These are phyloP conservation scores for Anas bahamensis DNA, from an alignment of 2,797 vertebrate species.

Conservation along the genomic window DNA sequence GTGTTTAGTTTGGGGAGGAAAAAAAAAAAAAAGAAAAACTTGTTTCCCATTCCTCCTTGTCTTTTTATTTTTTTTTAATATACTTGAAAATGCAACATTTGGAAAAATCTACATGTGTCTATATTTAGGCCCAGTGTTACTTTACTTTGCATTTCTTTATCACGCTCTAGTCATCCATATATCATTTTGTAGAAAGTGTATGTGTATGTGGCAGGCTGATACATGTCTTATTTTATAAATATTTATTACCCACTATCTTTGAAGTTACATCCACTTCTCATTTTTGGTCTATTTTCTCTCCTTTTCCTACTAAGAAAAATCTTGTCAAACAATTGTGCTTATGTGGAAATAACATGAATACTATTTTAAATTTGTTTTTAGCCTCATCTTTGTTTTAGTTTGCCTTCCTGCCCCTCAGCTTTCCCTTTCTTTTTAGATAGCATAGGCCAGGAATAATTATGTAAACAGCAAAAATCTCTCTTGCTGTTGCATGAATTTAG, in stretches of 20 bases:
- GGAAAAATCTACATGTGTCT: slow-evolving; percentile 38
- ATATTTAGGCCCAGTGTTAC: slow-evolving; percentile 57
- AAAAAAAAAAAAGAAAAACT: background rate
- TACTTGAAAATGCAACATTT: slow-evolving; percentile 57
- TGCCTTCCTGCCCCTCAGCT: background rate
- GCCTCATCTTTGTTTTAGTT: slow-evolving; percentile 58
- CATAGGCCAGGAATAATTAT: slow-evolving; percentile 44
- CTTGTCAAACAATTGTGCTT: slow-evolving; percentile 47
- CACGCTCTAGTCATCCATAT: slow-evolving; percentile 59
- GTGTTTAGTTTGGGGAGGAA: background rate
- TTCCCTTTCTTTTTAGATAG: slow-evolving; percentile 1
- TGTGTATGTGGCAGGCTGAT: slow-evolving; percentile 70
- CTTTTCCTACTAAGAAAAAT: slow-evolving; percentile 24
- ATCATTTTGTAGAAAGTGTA: slow-evolving; percentile 57
- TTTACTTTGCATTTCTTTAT: slow-evolving; percentile 72
- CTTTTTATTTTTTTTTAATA: background rate
- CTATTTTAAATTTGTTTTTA: slow-evolving; percentile 31
- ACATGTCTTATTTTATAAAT: slow-evolving; percentile 78
- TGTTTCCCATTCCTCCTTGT: background rate
- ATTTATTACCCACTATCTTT: slow-evolving; percentile 77
- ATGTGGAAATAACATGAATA: slow-evolving; percentile 14
- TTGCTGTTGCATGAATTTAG: background rate
- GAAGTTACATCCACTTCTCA: slow-evolving; percentile 59
- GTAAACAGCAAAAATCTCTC: background rate
- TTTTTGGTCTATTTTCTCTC: slow-evolving; percentile 8